Conservation (phyloP, 2,797 vertebrate genomes). For the Helarctos malayanus region DNA sequence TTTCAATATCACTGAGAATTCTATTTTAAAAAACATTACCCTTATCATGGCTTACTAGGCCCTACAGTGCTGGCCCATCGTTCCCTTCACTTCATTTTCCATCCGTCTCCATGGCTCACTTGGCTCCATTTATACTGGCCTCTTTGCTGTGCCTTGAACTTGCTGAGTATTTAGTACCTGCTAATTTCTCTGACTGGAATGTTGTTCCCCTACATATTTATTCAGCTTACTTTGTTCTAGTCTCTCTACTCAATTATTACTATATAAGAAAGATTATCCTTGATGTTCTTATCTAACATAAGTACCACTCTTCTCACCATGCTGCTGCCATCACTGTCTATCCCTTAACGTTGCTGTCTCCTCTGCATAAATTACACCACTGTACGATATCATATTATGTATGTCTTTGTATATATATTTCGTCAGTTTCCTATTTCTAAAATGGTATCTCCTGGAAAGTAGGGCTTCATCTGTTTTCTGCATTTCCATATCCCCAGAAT, state of each 20-base stretch:
- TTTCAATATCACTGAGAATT: background rate
- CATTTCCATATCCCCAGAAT: background rate
- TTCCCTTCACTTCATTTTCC: background rate
- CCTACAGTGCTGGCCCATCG: fast-evolving
- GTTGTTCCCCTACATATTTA: background rate
- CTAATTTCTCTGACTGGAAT: background rate
- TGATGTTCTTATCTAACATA: background rate
- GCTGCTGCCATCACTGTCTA: background rate
- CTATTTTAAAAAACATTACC: background rate
- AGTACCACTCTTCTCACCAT: fast-evolving
- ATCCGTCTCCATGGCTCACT: fast-evolving
- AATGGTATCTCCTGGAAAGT: background rate
- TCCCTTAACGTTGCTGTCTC: background rate
- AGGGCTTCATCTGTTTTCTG: background rate
- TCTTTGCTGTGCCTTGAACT: background rate
- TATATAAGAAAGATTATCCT: background rate
- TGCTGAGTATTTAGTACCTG: background rate
- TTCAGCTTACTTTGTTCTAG: background rate
- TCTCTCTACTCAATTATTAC: background rate
- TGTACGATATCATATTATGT: background rate
- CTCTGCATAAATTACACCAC: background rate
- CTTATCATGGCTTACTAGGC: fast-evolving
- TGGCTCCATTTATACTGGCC: background rate
- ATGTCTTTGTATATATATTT: background rate
- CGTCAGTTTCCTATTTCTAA: background rate